A percentile compares a stretch with the other conserved stretches of the same genome.
Evolutionary conservation across 2,113 vertebrate genomes (phyloP).

Genomic region (Loxodonta africana): DNA sequence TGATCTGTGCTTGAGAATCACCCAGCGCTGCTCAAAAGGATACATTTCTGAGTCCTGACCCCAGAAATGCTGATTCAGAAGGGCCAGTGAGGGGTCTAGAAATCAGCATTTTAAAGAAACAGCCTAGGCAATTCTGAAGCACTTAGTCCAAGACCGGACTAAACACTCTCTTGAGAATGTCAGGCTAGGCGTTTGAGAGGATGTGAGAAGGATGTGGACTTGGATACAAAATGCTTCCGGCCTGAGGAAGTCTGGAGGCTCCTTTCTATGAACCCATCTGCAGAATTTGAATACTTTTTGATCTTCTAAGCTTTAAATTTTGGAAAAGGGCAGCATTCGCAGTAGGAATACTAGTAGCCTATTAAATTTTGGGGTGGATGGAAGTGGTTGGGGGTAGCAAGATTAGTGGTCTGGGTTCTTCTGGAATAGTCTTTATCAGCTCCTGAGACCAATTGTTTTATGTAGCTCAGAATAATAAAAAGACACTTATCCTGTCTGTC

Average conservation of each 20-base stretch:
- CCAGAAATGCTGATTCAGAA: not conserved
- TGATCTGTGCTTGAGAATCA: not conserved
- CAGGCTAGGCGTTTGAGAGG: not conserved
- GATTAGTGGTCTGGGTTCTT: constrained; percentile 53
- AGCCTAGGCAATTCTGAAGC: not conserved
- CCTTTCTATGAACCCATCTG: not conserved
- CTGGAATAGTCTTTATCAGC: constrained; percentile 68
- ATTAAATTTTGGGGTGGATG: constrained; percentile 56
- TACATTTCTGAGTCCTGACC: not conserved
- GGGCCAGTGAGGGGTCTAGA: not conserved
- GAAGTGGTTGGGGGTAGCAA: constrained; percentile 61
- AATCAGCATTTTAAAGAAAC: constrained; percentile 48
- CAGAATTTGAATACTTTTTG: constrained; percentile 60
- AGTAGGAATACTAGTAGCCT: constrained; percentile 61
- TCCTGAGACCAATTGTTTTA: constrained; percentile 69
- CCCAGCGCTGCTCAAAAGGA: not conserved
- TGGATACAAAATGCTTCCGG: constrained; percentile 50
- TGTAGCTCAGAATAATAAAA: constrained; percentile 82
- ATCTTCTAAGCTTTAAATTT: constrained; percentile 72
- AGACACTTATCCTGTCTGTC: constrained; percentile 74
- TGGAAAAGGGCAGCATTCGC: constrained; percentile 27
- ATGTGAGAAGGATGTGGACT: not conserved
- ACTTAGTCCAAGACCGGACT: not conserved
- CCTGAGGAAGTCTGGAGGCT: not conserved
- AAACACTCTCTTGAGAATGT: not conserved